A percentile compares a stretch with the other conserved stretches of the same genome.
These are phyloP conservation scores for Drosophila birchii DNA, from an alignment of 2,888 invertebrate species.

Conservation along the genomic window DNA sequence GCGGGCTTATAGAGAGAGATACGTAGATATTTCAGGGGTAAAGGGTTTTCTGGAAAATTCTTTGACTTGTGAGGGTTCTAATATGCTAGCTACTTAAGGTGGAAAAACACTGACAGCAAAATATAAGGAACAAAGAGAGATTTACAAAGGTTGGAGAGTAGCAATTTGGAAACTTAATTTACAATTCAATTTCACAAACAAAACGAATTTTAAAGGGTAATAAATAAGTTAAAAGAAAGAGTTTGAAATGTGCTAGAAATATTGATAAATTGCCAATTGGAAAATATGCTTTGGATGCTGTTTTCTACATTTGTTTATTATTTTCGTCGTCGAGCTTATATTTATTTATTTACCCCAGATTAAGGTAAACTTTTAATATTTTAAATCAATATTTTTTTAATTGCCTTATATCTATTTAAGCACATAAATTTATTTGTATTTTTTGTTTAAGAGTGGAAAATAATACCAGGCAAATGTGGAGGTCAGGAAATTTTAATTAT, in stretches of 20 bases:
- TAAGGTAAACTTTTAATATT: too few species aligned
- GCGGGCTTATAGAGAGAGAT: conserved; percentile 43
- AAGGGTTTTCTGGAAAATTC: background rate
- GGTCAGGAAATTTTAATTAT: too few species aligned
- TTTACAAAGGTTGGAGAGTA: background rate
- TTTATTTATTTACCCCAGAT: too few species aligned
- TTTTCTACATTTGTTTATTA: background rate
- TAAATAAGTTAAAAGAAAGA: background rate
- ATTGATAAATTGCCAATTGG: background rate
- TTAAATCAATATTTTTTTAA: too few species aligned
- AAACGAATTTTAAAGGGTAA: background rate
- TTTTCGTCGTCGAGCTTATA: background rate
- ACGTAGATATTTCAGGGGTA: conserved; percentile 37
- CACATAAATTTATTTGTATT: too few species aligned
- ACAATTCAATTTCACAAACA: background rate
- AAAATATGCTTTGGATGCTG: background rate
- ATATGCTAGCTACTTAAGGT: conserved; percentile 1
- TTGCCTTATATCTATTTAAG: too few species aligned
- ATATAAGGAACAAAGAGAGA: background rate
- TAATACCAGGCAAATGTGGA: too few species aligned
- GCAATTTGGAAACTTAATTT: conserved; percentile 3
- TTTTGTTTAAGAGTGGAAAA: too few species aligned
- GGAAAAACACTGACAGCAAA: conserved; percentile 7
- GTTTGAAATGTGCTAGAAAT: too few species aligned
- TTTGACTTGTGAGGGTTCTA: background rate